phyloP scores from a whole-genome alignment of 2,888 invertebrate species.

The Lydus trimaculatus region DNA sequence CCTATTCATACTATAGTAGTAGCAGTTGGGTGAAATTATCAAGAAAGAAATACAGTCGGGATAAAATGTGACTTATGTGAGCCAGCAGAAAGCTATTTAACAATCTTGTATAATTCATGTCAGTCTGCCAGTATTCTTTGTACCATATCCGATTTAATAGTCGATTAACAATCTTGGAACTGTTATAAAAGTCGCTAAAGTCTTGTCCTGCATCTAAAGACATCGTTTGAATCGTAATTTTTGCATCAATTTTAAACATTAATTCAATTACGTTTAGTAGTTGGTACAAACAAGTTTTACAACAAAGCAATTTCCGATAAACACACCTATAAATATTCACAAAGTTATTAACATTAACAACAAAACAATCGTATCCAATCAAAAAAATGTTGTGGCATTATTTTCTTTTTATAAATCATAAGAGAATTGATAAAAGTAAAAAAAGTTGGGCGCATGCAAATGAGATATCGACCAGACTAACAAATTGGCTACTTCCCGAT shows the following conservation, averaged over 20 bases:
- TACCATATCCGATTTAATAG: constrained; percentile 18
- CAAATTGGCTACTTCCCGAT: constrained; percentile 56
- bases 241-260: constrained; percentile 6
- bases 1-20: not conserved
- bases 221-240: constrained; percentile 1
- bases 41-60: constrained; percentile 1
- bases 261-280: constrained; percentile 10
- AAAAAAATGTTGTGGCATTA: not conserved
- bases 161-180: constrained; percentile 18
- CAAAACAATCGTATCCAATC: too few species aligned
- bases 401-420: not conserved
- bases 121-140: constrained; percentile 13
- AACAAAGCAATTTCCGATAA: not conserved
- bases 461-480: constrained; percentile 46
- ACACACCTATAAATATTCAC: constrained; percentile 5
- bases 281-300: not conserved
- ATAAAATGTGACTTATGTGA: constrained; percentile 16
- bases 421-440: not conserved
- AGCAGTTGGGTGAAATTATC: not conserved
- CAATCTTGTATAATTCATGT: constrained; percentile 26
- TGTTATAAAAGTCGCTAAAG: constrained; percentile 16
- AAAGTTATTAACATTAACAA: not conserved
- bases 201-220: constrained; percentile 4
- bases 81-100: constrained; percentile 11
- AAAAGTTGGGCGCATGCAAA: constrained; percentile 20